Evolutionary conservation across 2,888 invertebrate genomes (phyloP).

Genomic region (Hartigia nigra): DNA sequence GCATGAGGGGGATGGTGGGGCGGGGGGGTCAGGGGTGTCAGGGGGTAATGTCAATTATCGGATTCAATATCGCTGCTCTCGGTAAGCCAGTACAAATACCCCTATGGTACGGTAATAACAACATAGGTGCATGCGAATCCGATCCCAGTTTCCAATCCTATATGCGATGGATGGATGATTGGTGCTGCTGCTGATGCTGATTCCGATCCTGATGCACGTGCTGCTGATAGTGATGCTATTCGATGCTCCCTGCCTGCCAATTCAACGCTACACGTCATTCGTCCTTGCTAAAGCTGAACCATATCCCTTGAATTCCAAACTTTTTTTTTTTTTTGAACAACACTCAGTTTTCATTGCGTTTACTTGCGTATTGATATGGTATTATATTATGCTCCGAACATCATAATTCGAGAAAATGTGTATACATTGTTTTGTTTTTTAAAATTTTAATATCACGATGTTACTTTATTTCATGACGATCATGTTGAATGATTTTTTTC

Average conservation of each 20-base stretch:
- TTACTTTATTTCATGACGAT: neutral
- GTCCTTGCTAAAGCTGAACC: neutral
- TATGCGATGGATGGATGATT: constrained; percentile 57
- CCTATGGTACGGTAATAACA: constrained; percentile 63
- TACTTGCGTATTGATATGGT: neutral
- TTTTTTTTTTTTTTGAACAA: neutral
- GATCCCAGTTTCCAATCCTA: constrained; percentile 53
- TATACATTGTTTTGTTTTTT: neutral
- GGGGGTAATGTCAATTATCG: constrained; percentile 63
- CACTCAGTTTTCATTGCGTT: neutral
- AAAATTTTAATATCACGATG: neutral
- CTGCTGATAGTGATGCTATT: neutral
- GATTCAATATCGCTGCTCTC: constrained; percentile 64
- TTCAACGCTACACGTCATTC: neutral
- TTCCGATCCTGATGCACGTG: neutral
- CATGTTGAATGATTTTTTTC: neutral
- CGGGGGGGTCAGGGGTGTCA: neutral
- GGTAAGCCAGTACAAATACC: constrained; percentile 65
- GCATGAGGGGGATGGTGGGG: neutral
- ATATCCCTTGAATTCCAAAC: neutral
- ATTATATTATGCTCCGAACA: neutral
- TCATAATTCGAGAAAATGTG: neutral
- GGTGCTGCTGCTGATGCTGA: constrained; percentile 39
- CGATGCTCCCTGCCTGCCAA: neutral
- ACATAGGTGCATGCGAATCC: constrained; percentile 61